Evolutionary conservation across 2,888 invertebrate species (phyloP), one percentile per base, ranked within the genome.

Genomic region (Dendrolimus houi): DNA sequence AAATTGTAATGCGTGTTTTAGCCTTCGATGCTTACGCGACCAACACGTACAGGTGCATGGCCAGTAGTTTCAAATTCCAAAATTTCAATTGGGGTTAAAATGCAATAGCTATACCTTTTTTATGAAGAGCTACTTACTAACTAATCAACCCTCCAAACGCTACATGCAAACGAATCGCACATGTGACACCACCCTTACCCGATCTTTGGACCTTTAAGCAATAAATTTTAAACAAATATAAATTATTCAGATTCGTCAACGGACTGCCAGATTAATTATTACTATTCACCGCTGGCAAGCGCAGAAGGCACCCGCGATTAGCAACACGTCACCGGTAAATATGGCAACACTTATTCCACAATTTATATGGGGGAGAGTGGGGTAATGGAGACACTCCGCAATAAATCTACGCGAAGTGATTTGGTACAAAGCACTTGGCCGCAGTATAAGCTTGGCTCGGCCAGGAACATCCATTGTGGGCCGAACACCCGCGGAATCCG

Each of bases 261-360:
- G 77, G 82, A 77, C 79, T 71, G 73, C 72, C 72, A 77, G 85
- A 87, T 88, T 87, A 87, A 83, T 87, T 78, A 87, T 87, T 83
- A 87, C 87, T 84, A 87, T 79, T 84, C 79, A 73, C 75, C 74
- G 83, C 76, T 78, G 79, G 75, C 74, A 77, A 76, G 72, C 76
- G 66, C 86, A 86, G 85, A 82, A 85, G 87, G 85, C 79, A 74
- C 75, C 78, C 65, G 77, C 83, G 86, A 87, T 87, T 87, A 85
- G 86, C 84, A 81, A 86, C 78, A 87, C 85, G 87, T 88, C 89
- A 87, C 86, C 80, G 72, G 85, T 88, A 89, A 90, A 89, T 89
- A 89, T 89, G 87, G 87, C 82, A 87, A 88, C 87, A 89, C 87
- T 89, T 87, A 87, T 87, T 88, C 79, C 75, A 81, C 83, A 79